Evolutionary conservation across 2,113 vertebrate species (phyloP).

Genomic region (Dasyornis broadbenti): DNA sequence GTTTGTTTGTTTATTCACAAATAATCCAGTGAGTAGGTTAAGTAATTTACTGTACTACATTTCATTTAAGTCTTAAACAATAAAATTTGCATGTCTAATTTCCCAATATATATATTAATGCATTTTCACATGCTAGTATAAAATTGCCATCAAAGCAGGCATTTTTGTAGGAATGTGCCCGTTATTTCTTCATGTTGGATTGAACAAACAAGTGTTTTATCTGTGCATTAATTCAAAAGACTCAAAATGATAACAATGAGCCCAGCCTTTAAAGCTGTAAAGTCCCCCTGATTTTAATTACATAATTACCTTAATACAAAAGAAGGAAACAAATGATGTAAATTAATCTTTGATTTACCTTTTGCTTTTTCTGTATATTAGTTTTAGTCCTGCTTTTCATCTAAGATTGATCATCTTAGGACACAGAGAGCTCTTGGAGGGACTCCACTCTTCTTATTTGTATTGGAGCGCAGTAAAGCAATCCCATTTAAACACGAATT

Average conservation of each 20-base stretch:
- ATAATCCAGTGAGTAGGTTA: neutral
- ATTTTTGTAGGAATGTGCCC: neutral
- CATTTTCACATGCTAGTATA: neutral
- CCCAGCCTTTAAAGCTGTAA: neutral
- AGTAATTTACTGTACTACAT: neutral
- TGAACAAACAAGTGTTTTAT: neutral
- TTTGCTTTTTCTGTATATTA: neutral
- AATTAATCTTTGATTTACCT: neutral
- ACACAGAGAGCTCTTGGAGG: neutral
- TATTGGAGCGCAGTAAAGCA: neutral
- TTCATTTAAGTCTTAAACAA: neutral
- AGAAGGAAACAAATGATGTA: too few species aligned
- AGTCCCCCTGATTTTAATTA: neutral
- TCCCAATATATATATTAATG: neutral
- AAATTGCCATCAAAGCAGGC: neutral
- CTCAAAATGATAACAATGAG: neutral
- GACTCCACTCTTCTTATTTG: neutral
- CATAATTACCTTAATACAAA: neutral
- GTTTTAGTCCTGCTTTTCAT: neutral
- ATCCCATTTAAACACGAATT: neutral
- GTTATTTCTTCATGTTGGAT: neutral
- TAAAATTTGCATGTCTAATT: neutral
- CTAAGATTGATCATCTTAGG: neutral
- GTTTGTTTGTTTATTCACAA: neutral
- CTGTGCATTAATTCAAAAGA: neutral